A percentile compares a stretch with the other conserved stretches of the same genome.
These are phyloP conservation scores for Cephalotes varians DNA, from an alignment of 2,888 invertebrate genomes.

Conservation along the genomic window DNA sequence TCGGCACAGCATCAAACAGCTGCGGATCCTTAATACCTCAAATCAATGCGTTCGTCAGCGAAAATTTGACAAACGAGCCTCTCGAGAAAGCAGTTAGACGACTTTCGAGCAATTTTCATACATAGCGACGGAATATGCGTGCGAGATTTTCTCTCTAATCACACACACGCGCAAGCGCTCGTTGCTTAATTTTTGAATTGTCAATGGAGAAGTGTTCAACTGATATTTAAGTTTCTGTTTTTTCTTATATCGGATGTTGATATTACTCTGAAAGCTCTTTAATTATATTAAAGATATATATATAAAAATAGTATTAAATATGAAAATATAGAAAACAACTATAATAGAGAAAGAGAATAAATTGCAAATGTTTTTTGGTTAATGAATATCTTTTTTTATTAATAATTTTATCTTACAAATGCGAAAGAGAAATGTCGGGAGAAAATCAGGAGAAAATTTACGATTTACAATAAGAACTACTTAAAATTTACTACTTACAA, in stretches of 20 bases:
- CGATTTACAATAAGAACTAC: not conserved
- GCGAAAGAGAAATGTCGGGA: not conserved
- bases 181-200: not conserved
- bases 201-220: not conserved
- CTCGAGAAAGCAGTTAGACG: conserved; percentile 44
- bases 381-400: not conserved
- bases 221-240: not conserved
- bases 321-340: conserved; percentile 8
- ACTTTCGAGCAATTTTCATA: conserved; percentile 50
- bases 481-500: not conserved
- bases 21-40: not conserved
- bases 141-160: conserved; percentile 14
- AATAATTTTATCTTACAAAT: not conserved
- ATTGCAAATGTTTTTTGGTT: not conserved
- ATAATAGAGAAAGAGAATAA: not conserved
- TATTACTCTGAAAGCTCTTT: conserved; percentile 5
- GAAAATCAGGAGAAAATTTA: not conserved
- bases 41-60: not conserved
- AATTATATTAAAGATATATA: not conserved
- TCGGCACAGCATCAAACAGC: conserved; percentile 10
- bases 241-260: not conserved
- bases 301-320: not conserved
- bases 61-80: conserved; percentile 41
- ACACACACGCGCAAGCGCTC: too few relatives aligned
- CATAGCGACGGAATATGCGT: not conserved